Evolutionary conservation across 1,140 invertebrate species (phyloP), one percentile per base, ranked within the genome.

Genomic region (Nymphalis io): DNA sequence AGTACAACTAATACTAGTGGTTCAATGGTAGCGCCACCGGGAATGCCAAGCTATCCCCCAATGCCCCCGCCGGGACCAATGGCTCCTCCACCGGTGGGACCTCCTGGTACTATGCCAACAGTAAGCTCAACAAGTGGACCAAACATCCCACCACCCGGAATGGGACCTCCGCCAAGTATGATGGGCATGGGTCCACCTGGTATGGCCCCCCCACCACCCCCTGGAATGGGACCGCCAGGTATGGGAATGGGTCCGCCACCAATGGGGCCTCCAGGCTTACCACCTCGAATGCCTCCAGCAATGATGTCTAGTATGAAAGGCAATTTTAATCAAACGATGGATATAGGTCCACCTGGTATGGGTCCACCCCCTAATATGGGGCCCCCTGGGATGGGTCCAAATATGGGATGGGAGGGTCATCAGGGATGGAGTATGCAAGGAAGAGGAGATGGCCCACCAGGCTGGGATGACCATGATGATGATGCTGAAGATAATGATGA

Each of bases 51-150:
- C 61, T 89, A 87, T 80, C 87, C 87, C 20, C 81, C 86, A 33
- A 89, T 88, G 83, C 87, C 87, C 3, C 88, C 88, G 18, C 85
- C 86, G 3, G 85, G 85, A 3, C 66, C 83, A n/a, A 82, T 85
- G 74, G 75, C 75, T 10, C 66, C 81, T 3, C 77, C 80, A 13
- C 78, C 81, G 11, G 84, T 87, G 73, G 87, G 82, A n/a, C 85
- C 87, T 0, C 83, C 85, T 0, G 87, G 85, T 20, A 61, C 74
- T 10, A 85, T 87, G 76, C 82, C 83, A 12, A 79, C 86, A n/a
- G 82, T 83, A 3, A 65, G 55, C 20, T 78, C 80, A 18, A 68
- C 76, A 15, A 74, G 75, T 58, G 80, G 78, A 21, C 85, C 79
- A 3, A 80, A 78, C 63, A 78, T 81, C 68, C 74, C 77, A 13